Conservation (phyloP, 2,888 invertebrate genomes). For the Drosophila acutilabella region DNA sequence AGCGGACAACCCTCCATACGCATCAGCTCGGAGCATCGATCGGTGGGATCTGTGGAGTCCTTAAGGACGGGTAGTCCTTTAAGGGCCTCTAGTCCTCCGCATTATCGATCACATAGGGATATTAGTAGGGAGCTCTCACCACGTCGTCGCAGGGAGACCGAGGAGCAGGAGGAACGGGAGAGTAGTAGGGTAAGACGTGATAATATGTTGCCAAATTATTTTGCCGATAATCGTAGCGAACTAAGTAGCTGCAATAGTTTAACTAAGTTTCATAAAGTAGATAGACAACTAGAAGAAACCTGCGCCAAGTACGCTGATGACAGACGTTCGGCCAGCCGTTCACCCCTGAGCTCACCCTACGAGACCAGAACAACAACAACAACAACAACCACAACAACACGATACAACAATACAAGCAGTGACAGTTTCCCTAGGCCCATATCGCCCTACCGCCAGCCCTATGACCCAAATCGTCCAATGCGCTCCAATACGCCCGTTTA, state of each 20-base stretch:
- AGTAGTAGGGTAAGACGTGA: conserved; percentile 85
- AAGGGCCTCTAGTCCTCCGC: conserved; percentile 73
- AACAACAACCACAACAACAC: conserved; percentile 38
- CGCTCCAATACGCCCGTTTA: conserved; percentile 79
- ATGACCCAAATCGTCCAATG: conserved; percentile 58
- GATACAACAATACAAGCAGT: conserved; percentile 33
- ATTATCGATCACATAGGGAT: conserved; percentile 81
- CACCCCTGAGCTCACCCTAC: conserved; percentile 78
- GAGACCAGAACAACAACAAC: conserved; percentile 67
- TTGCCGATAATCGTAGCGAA: conserved; percentile 81
- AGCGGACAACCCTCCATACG: conserved; percentile 69
- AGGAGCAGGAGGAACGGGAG: conserved; percentile 84
- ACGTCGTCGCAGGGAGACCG: conserved; percentile 77
- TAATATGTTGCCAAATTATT: conserved; percentile 84
- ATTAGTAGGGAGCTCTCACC: conserved; percentile 83
- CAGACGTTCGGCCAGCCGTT: conserved; percentile 78
- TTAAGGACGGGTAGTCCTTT: conserved; percentile 75
- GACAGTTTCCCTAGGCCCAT: conserved; percentile 67
- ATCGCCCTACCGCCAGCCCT: conserved; percentile 79
- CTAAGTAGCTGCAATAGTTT: conserved; percentile 83
- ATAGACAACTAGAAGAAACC: conserved; percentile 84
- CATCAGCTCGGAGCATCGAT: conserved; percentile 78
- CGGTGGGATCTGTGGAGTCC: conserved; percentile 80
- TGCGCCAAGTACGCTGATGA: conserved; percentile 78
- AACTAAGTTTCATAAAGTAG: conserved; percentile 85